phyloP scores from a whole-genome alignment of 2,888 invertebrate species.

The Drosophila bunnanda region DNA sequence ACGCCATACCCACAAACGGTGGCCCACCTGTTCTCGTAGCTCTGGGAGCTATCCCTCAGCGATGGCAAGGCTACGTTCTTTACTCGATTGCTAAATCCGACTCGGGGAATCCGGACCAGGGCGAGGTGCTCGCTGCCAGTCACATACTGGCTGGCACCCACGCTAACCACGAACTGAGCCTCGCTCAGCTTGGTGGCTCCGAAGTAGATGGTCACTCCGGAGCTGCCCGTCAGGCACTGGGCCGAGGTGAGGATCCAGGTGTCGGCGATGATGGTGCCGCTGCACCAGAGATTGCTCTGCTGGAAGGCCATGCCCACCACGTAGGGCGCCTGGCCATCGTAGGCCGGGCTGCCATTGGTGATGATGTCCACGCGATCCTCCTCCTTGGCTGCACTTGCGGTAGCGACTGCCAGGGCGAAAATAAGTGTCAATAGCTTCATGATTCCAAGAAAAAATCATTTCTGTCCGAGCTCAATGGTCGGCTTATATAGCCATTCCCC shows the following conservation, averaged over 20 bases:
- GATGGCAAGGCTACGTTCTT: slow-evolving; percentile 12
- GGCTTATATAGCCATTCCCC: slow-evolving; percentile 15
- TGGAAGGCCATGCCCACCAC: slow-evolving; percentile 35
- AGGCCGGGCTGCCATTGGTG: slow-evolving; percentile 30
- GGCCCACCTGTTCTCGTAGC: slow-evolving; percentile 21
- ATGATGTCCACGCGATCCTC: slow-evolving; percentile 12
- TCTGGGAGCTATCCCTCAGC: slow-evolving; percentile 15
- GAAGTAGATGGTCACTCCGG: slow-evolving; percentile 38
- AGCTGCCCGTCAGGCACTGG: slow-evolving; percentile 19
- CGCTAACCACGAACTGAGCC: slow-evolving; percentile 4
- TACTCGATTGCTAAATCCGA: slow-evolving; percentile 15
- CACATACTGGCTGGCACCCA: slow-evolving; percentile 6
- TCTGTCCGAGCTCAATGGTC: neutral
- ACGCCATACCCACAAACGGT: slow-evolving; percentile 35
- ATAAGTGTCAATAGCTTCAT: slow-evolving; percentile 20
- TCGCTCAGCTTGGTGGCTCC: slow-evolving; percentile 23
- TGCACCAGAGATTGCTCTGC: slow-evolving; percentile 23
- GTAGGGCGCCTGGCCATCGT: slow-evolving; percentile 34
- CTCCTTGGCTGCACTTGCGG: neutral
- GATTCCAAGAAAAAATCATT: neutral
- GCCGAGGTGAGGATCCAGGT: slow-evolving; percentile 33
- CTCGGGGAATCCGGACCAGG: slow-evolving; percentile 18
- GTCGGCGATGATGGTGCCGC: slow-evolving; percentile 37
- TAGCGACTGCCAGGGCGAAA: neutral
- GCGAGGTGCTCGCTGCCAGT: slow-evolving; percentile 13